Evolutionary conservation across 2,888 invertebrate species (phyloP).

Genomic region (Phortica okadai): DNA sequence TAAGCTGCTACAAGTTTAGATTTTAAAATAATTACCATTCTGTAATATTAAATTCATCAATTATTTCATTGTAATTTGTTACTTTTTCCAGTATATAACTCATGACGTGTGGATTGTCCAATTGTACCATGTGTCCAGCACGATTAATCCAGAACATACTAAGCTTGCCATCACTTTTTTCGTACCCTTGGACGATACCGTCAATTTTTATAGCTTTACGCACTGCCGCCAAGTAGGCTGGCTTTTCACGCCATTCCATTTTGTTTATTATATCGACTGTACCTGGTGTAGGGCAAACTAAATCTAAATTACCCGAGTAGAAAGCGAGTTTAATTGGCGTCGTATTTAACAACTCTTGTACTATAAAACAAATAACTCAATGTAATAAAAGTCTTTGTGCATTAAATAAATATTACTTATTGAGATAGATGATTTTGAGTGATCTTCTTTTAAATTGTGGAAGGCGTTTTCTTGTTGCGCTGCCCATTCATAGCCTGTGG

Average conservation of each 20-base stretch:
- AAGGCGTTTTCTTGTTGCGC: constrained; percentile 66
- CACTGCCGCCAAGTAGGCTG: not conserved
- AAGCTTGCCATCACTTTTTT: constrained; percentile 46
- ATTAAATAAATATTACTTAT: not conserved
- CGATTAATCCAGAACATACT: constrained; percentile 75
- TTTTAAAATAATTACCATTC: too few relatives aligned
- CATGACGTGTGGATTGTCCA: constrained; percentile 85
- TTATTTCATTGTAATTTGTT: constrained; percentile 54
- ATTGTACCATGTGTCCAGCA: constrained; percentile 78
- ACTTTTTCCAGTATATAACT: constrained; percentile 79
- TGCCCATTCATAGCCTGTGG: constrained; percentile 82
- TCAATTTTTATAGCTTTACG: not conserved
- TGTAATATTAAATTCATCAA: not conserved
- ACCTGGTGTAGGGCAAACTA: not conserved
- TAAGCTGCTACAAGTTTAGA: too few relatives aligned
- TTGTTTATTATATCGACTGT: not conserved
- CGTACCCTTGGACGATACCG: not conserved
- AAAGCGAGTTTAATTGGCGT: not conserved
- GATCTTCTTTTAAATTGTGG: not conserved
- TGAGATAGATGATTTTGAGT: not conserved
- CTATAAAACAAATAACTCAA: not conserved
- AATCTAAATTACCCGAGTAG: not conserved
- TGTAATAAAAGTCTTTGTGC: too few relatives aligned
- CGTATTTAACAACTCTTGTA: not conserved
- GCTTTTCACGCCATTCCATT: not conserved